Conservation (phyloP, 2,797 vertebrate genomes). For the Danio aesculapii region DNA sequence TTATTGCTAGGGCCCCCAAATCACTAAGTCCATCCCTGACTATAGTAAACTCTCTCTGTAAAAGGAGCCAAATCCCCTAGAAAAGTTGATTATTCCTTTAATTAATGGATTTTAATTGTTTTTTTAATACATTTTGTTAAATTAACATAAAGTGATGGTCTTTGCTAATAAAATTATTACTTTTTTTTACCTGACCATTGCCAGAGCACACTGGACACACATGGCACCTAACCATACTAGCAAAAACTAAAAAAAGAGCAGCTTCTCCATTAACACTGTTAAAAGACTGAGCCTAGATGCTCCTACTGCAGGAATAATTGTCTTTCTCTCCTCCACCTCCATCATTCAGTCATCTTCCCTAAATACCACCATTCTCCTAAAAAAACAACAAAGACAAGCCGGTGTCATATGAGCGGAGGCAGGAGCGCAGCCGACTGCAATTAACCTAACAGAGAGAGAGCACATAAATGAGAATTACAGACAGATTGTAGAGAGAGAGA, state of each 20-base stretch:
- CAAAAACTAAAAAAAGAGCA: not conserved
- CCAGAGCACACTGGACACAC: no score
- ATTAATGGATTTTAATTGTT: no score
- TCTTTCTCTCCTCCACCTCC: conserved; percentile 34
- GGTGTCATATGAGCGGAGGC: conserved; percentile 21
- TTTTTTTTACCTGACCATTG: no score
- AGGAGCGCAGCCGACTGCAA: conserved; percentile 18
- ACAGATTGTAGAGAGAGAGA: not conserved
- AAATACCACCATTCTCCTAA: conserved; percentile 11
- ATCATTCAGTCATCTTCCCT: conserved; percentile 17
- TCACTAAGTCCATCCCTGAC: no score
- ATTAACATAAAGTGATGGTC: no score
- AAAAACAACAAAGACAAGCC: conserved; percentile 44
- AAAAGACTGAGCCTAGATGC: conserved; percentile 4
- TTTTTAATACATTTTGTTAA: no score
- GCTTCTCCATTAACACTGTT: not conserved
- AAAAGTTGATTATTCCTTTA: no score
- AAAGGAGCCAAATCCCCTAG: no score
- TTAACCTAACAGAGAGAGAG: conserved; percentile 29
- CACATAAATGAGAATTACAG: conserved; percentile 20
- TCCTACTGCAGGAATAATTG: conserved; percentile 43
- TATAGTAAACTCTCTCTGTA: no score
- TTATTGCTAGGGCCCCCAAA: no score
- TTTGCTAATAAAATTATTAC: not conserved
- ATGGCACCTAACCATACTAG: not conserved